phyloP scores from a whole-genome alignment of 1,140 invertebrate genomes.

The Armadillidium nasatum region DNA sequence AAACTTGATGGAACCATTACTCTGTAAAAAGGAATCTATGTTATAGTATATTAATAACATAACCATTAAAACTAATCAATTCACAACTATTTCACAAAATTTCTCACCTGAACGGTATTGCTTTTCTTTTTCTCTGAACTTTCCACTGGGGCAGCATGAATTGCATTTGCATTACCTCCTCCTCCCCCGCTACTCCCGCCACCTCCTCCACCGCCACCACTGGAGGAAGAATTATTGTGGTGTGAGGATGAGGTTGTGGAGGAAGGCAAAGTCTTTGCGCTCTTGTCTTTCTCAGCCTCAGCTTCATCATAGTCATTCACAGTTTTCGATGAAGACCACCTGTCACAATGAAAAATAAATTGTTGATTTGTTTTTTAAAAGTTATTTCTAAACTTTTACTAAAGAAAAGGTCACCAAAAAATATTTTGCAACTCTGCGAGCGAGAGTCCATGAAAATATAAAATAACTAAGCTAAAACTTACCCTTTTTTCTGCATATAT shows the following conservation, averaged over 20 bases:
- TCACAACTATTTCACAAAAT: not conserved
- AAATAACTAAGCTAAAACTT: constrained; percentile 33
- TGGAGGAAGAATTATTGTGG: constrained; percentile 16
- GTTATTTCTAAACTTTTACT: no score
- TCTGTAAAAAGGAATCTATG: constrained; percentile 19
- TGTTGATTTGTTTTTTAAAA: constrained; percentile 8
- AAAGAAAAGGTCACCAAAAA: no score
- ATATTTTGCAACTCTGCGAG: no score
- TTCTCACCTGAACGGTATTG: no score
- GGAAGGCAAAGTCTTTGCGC: constrained; percentile 46
- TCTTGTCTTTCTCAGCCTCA: constrained; percentile 57
- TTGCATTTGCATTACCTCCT: not conserved
- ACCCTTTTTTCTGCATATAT: constrained; percentile 56
- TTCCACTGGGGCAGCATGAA: not conserved
- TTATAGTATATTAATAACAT: no score
- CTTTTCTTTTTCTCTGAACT: not conserved
- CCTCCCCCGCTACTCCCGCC: no score
- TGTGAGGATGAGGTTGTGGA: constrained; percentile 1
- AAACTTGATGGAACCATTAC: constrained; percentile 40
- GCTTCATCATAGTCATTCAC: constrained; percentile 58
- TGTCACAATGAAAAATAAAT: constrained; percentile 32
- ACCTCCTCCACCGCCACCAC: constrained; percentile 5
- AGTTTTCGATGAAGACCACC: constrained; percentile 48
- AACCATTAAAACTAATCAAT: not conserved
- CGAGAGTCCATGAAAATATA: no score